Percentiles rank a stretch among this genome's conserved stretches.
Evolutionary conservation across 2,113 vertebrate species (phyloP).

Genomic region (Leucosticte australis): DNA sequence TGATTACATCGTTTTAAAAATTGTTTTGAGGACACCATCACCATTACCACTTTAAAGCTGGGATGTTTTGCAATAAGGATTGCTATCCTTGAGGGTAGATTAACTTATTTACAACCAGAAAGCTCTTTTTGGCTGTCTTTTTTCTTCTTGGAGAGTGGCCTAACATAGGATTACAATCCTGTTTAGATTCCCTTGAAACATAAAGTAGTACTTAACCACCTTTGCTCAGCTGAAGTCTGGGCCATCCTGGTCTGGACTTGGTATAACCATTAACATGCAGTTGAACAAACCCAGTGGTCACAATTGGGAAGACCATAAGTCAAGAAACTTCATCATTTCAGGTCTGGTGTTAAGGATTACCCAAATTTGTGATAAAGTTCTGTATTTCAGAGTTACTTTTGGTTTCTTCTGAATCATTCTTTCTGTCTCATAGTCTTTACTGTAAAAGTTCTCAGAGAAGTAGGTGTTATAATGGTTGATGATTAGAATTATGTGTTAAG

Average conservation of each 20-base stretch:
- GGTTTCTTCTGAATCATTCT: not conserved
- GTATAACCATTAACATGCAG: not conserved
- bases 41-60: not conserved
- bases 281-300: not conserved
- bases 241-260: not conserved
- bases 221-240: not conserved
- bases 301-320: not conserved
- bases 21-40: not conserved
- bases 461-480: rapidly evolving
- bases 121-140: not conserved
- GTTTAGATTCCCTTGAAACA: not conserved
- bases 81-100: not conserved
- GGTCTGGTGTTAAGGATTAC: not conserved
- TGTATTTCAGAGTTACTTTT: not conserved
- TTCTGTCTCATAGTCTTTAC: not conserved
- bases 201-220: not conserved
- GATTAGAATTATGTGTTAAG: not conserved
- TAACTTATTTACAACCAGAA: not conserved
- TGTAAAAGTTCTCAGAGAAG: not conserved
- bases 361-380: not conserved
- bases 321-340: not conserved
- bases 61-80: not conserved
- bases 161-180: not conserved
- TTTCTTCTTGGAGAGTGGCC: not conserved
- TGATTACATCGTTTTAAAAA: not conserved